Conservation (phyloP, 2,113 vertebrate genomes). For the Epinephelus lanceolatus region DNA sequence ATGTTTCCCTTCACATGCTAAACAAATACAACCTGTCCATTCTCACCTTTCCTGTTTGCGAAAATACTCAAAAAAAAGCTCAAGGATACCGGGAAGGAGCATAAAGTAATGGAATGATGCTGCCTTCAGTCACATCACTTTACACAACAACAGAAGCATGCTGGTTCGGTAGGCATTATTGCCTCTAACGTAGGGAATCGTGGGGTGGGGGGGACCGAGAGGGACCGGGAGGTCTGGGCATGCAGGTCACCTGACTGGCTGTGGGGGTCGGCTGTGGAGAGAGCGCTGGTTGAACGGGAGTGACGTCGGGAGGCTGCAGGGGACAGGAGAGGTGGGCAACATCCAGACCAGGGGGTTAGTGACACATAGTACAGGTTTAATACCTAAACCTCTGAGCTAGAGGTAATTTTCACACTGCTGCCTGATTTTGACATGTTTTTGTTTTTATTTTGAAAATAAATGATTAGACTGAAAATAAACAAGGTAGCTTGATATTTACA, state of each 20-base stretch:
- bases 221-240: constrained; percentile 68
- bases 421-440: neutral
- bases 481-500: neutral
- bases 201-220: neutral
- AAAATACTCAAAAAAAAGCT: neutral
- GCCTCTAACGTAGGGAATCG: neutral
- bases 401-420: neutral
- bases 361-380: constrained; percentile 11
- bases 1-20: constrained; percentile 47
- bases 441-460: neutral
- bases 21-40: neutral
- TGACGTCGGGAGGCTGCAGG: constrained; percentile 98
- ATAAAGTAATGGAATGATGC: constrained; percentile 16
- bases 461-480: neutral
- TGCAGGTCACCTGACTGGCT: constrained; percentile 99
- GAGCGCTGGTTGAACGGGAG: constrained; percentile 99
- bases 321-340: constrained; percentile 87
- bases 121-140: constrained; percentile 23
- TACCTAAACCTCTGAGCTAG: neutral
- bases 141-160: constrained; percentile 67
- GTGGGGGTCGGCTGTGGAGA: constrained; percentile 96
- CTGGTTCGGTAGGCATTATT: constrained; percentile 17
- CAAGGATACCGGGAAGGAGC: constrained; percentile 1
- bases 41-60: neutral
- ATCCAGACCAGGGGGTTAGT: constrained; percentile 86